Evolutionary conservation across 2,113 vertebrate genomes (phyloP).

Genomic region (Ctenomys sociabilis): DNA sequence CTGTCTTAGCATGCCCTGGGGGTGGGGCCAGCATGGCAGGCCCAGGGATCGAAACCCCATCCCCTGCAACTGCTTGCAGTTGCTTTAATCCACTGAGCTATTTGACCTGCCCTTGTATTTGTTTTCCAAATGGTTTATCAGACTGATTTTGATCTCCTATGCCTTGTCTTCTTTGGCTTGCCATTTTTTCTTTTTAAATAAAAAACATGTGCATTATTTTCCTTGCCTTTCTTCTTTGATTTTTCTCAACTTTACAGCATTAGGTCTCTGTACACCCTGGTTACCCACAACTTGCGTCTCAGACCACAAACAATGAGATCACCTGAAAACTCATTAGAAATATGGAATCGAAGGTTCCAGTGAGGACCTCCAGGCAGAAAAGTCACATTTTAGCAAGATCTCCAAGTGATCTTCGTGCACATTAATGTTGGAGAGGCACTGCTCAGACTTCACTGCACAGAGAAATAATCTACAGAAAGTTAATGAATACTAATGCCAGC

Average conservation of each 20-base stretch:
- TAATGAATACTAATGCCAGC: slow-evolving; percentile 40
- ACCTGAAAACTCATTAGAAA: slow-evolving; percentile 29
- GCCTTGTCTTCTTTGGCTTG: neutral
- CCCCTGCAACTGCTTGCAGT: too few species aligned
- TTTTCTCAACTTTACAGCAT: slow-evolving; percentile 38
- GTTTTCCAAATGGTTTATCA: neutral
- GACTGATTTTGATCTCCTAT: neutral
- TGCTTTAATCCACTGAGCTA: too few species aligned
- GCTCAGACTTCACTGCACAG: neutral
- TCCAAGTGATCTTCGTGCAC: slow-evolving; percentile 4
- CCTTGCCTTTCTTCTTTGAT: neutral
- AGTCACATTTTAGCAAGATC: slow-evolving; percentile 15
- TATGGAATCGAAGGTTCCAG: neutral
- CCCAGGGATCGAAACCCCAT: too few species aligned
- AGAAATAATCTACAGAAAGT: neutral
- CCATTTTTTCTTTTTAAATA: neutral
- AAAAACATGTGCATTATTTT: neutral
- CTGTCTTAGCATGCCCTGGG: too few species aligned
- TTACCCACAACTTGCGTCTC: neutral
- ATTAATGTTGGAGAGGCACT: slow-evolving; percentile 10
- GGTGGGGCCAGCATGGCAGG: too few species aligned
- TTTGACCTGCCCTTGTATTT: neutral
- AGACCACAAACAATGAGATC: neutral
- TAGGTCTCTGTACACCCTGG: neutral
- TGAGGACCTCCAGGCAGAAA: neutral